Evolutionary conservation across 1,140 invertebrate species (phyloP).

Genomic region (Stratiolaelaps scimitus): DNA sequence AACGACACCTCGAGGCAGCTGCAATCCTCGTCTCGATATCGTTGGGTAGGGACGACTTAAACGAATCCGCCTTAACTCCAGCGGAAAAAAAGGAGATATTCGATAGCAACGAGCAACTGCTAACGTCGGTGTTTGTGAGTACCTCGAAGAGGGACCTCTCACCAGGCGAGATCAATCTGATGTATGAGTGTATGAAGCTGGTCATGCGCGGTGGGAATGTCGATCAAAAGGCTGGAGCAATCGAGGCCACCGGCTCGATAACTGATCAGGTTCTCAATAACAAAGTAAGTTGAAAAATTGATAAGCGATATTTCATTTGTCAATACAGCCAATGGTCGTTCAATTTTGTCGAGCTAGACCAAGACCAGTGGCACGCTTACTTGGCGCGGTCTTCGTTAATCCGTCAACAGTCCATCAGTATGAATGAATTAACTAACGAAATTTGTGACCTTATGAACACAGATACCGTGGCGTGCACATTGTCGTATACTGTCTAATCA

Average conservation of each 20-base stretch:
- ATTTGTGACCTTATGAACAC: no score
- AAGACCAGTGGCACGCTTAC: no score
- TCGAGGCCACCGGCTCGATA: conserved; percentile 7
- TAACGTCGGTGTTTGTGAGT: conserved; percentile 10
- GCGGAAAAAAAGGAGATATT: conserved; percentile 10
- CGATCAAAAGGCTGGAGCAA: conserved; percentile 15
- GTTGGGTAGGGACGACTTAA: background rate
- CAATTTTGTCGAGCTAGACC: no score
- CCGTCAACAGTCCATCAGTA: no score
- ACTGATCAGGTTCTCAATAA: conserved; percentile 21
- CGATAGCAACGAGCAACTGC: conserved; percentile 11
- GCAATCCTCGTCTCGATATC: conserved; percentile 18
- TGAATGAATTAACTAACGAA: no score
- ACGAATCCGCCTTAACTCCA: conserved; percentile 14
- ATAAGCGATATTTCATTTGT: no score
- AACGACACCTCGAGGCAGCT: conserved; percentile 14
- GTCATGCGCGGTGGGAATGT: conserved; percentile 20
- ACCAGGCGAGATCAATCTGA: conserved; percentile 18
- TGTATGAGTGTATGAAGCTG: conserved; percentile 25
- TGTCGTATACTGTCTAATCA: background rate
- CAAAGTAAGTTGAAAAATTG: background rate
- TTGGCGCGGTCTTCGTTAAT: no score
- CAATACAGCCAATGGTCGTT: no score
- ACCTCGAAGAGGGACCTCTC: conserved; percentile 12
- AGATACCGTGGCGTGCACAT: no score